phyloP scores from a whole-genome alignment of 2,888 invertebrate genomes.

The Biston stratarius region DNA sequence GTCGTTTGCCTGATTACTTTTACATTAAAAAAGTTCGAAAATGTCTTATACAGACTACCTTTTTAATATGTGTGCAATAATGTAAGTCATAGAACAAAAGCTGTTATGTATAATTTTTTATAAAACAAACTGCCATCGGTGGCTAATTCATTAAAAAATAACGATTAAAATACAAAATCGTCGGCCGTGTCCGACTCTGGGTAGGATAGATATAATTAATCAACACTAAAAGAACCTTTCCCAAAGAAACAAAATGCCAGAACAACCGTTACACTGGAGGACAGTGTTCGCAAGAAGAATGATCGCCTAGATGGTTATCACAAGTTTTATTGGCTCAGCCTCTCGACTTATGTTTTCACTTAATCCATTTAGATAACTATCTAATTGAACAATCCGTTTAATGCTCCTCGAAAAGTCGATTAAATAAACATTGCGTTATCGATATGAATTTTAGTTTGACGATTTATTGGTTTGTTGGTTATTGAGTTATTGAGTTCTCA shows the following conservation, averaged over 20 bases:
- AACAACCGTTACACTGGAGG: constrained; percentile 34
- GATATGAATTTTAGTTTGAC: constrained; percentile 17
- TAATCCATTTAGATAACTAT: constrained; percentile 73
- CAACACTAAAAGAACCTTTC: constrained; percentile 23
- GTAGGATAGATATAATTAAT: neutral
- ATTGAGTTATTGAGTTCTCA: neutral
- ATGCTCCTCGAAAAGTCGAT: constrained; percentile 58
- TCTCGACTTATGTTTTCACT: constrained; percentile 66
- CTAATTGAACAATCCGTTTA: constrained; percentile 57
- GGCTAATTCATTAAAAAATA: no score
- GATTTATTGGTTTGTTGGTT: constrained; percentile 19
- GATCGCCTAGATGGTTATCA: constrained; percentile 59
- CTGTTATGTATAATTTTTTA: no score
- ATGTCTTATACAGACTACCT: no score
- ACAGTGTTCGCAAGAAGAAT: constrained; percentile 41
- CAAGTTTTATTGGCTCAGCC: constrained; percentile 58
- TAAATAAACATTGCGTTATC: constrained; percentile 48
- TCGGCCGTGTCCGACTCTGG: no score
- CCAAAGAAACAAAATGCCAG: constrained; percentile 21
- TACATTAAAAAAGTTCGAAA: no score
- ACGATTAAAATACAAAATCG: no score
- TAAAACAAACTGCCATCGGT: no score
- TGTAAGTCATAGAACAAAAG: no score
- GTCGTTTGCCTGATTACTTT: no score
- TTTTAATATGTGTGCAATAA: no score